Base-by-base conservation (phyloP, 2,113 vertebrate species). In the Octodon degus region DNA sequence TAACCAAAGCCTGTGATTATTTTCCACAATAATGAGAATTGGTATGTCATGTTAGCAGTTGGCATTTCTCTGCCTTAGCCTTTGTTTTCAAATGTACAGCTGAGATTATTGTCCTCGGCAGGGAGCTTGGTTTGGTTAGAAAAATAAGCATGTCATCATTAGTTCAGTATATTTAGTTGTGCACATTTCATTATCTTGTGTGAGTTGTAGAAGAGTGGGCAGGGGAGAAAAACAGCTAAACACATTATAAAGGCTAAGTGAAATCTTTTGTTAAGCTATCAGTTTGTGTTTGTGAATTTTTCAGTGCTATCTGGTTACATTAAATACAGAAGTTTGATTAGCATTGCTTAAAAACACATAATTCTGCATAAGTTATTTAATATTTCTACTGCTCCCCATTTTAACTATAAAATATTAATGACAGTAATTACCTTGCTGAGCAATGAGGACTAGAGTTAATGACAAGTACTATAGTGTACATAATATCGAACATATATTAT, bases 311-410 rank as follows among this genome's bases (percentile, higher is more conserved):
- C 82, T 79, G 3, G 9, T 63, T 94, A 58, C 83, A 76, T 76
- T 83, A 93, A 94, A 84, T 89, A 16, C 3, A 86, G 70, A 95
- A 91, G 86, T 50, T 96, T 25, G n/a, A 19, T 94, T 94, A 63
- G 58, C 37, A 79, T 88, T 96, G 67, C 40, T 19, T 17, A 92
- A 86, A 50, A 93, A 4, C 8, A 30, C 86, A n/a, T 95, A 72
- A 90, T 97, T 87, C 40, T 79, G 76, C 25, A 43, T 95, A 96
- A 50, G n/a, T 90, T 92, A 86, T 68, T 88, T 68, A 90, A 79
- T 79, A 83, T 92, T 96, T 43, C 25, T 83, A n/a, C 84, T 37
- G 24, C 37, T 43, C 5, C 50, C 17, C 13, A 5, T 87, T 89
- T 95, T 80, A 67, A 50, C 65, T 91, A 19, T 81, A 90, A 82